phyloP scores from a whole-genome alignment of 2,113 vertebrate genomes.

The Nanorana parkeri region DNA sequence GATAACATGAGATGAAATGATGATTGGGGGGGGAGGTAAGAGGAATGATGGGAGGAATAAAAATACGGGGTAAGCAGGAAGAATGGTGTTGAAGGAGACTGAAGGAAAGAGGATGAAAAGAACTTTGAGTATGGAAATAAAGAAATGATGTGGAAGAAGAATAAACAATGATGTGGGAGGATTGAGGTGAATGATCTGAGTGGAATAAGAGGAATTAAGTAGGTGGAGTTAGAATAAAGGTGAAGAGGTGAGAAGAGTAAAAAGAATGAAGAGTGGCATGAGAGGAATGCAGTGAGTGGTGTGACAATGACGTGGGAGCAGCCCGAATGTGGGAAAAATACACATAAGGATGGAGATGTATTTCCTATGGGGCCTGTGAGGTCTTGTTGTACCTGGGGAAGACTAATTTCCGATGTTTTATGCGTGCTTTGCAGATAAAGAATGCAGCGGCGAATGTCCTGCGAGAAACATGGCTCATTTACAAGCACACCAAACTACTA shows the following conservation, averaged over 20 bases:
- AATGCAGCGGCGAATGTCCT: conserved; percentile 95
- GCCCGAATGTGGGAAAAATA: neutral
- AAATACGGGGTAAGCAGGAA: no score
- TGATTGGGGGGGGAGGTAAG: no score
- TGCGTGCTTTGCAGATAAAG: conserved; percentile 84
- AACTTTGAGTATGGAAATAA: neutral
- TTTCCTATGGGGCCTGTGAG: neutral
- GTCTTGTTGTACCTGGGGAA: neutral
- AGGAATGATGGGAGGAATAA: no score
- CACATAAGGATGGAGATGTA: no score
- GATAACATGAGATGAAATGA: no score
- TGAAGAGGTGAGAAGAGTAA: neutral
- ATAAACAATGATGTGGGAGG: neutral
- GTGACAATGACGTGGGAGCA: no score
- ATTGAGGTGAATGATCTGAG: no score
- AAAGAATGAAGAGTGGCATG: neutral
- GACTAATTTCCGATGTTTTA: no score
- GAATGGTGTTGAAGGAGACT: no score
- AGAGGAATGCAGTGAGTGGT: neutral
- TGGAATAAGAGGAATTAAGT: no score
- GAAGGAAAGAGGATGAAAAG: no score
- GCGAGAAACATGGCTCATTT: conserved; percentile 97
- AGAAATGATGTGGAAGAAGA: no score
- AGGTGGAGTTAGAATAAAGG: neutral
- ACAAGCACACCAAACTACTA: conserved; percentile 95